Base-by-base conservation (phyloP, 2,113 vertebrate species). In the Callospermophilus lateralis region DNA sequence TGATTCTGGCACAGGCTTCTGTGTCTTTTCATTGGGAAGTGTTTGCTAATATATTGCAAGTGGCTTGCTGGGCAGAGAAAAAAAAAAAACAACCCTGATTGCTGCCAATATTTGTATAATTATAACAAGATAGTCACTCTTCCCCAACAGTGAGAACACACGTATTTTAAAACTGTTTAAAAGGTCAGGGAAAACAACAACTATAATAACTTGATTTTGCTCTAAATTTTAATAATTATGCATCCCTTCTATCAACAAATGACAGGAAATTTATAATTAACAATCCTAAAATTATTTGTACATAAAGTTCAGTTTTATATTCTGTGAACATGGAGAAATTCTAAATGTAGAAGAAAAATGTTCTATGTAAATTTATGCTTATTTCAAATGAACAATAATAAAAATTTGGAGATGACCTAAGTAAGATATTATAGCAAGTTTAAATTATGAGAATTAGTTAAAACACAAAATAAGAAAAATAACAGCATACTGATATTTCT, bases 21-120 rank as follows among this genome's bases (percentile, higher is more conserved):
- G 19, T 63, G 65, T 88, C 42, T 88, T 95, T 92, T 94, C 30
- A 53, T 45, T 61, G 51, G 39, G 11, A 91, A 94, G 45, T 92
- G 76, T 92, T 92, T 92, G 92, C 48, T 96, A 96, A 95, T 97
- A 87, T 53, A 58, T 15, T 85, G 48, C 53, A 89, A 77, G 84
- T 2, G 13, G 51, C 89, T 85, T 92, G 55, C 86, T 96, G 93
- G 65, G 93, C 67, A 95, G 30, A 81, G 77, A n/a, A n/a, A n/a
- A 77, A 70, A 22, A 48, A 45, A 94, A 97, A 97, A 68, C 89
- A 96, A 37, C 20, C 22, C 19, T 61, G 30, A 93, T 17, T 22
- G 70, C 84, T 96, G 96, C 96, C 97, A 97, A 88, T 97, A 94
- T 95, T 97, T 96, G 37, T 78, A 84, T 74, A 84, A 94, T 91